phyloP scores from a whole-genome alignment of 2,888 invertebrate genomes.

The Ceraclea dissimilis region DNA sequence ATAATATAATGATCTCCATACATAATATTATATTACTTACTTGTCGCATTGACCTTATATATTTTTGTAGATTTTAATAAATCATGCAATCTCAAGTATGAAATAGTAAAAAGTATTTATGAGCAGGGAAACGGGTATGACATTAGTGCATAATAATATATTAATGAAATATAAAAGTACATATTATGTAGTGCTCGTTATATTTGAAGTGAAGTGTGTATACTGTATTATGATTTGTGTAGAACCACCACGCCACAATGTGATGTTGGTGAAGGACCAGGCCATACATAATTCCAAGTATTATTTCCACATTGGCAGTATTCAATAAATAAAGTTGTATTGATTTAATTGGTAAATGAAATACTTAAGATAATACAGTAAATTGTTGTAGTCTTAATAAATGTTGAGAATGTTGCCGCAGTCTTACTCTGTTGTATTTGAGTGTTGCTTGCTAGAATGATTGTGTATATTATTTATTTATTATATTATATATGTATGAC shows the following conservation, averaged over 20 bases:
- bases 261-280: background rate
- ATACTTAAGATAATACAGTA: too few species aligned
- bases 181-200: background rate
- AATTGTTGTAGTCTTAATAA: too few species aligned
- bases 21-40: too few species aligned
- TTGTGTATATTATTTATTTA: slow-evolving; percentile 24
- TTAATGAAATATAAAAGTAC: background rate
- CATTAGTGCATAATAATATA: background rate
- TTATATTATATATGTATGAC: background rate
- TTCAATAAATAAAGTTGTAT: too few species aligned
- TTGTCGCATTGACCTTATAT: too few species aligned
- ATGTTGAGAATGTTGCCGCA: slow-evolving; percentile 16
- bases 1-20: too few species aligned
- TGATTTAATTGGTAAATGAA: too few species aligned
- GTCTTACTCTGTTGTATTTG: slow-evolving; percentile 24
- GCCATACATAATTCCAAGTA: background rate
- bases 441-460: slow-evolving; percentile 24
- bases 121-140: background rate
- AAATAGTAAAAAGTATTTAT: background rate
- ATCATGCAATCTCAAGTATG: too few species aligned
- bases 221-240: background rate
- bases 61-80: too few species aligned
- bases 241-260: background rate
- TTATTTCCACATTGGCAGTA: too few species aligned
- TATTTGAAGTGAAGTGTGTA: background rate